Evolutionary conservation across 2,888 invertebrate species (phyloP), one percentile per base, ranked within the genome.

Genomic region (Pogonocherus hispidulus): DNA sequence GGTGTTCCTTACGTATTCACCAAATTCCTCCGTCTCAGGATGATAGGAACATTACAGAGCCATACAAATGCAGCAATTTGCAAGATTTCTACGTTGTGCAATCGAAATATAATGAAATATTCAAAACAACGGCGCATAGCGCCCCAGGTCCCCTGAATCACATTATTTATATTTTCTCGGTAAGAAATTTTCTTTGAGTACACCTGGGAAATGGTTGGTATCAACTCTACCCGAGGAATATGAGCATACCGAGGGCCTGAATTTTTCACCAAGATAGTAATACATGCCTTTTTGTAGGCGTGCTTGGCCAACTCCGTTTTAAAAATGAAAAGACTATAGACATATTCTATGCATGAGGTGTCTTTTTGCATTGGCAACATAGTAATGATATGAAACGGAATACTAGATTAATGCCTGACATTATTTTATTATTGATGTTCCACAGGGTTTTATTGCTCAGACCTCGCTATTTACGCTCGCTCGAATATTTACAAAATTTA

Each of bases 91-190:
- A 63, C 67, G 67, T 67, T 67, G 35, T 69, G 69, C 76, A 73
- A 71, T 73, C 71, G 74, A 71, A 75, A 75, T 62, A 56, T 75
- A 73, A 76, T 76, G 73, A 74, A 76, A 76, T 74, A 76, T 76
- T 76, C 75, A 76, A 55, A 59, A 70, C 68, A 73, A 71, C 67
- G 67, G 63, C 54, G 66, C 67, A 14, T 14, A 54, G 51, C 51
- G 57, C 65, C 69, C 69, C 66, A 64, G 63, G 66, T 71, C 75
- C 71, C 74, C 23, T 41, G 72, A 52, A 71, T 69, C 72, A 72
- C 71, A 75, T 76, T 76, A 76, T 76, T 78, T 76, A 76, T 75
- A 76, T 75, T 76, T 72, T 67, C 69, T 57, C 32, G 68, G 71
- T 63, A 67, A 68, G 68, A 71, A 72, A 75, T 76, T 75, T 75